Base-by-base conservation (phyloP, 2,113 vertebrate species). In the Sinocyclocheilus rhinocerous region DNA sequence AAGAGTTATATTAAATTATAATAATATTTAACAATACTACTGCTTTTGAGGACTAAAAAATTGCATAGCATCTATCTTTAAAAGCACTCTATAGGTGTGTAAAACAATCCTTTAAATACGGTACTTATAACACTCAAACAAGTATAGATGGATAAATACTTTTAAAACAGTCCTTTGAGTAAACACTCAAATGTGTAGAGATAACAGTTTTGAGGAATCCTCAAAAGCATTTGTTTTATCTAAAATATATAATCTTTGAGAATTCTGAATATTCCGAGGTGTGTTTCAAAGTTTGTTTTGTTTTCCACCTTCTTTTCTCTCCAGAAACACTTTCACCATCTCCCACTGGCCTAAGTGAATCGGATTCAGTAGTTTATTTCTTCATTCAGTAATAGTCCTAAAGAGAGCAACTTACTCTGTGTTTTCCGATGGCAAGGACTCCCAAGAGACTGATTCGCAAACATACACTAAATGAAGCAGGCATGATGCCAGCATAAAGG, bases 361-460 rank as follows among this genome's bases (percentile, higher is more conserved):
- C 4, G 3, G 45, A 48, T 48, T 48, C 45, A 48, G 45, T 48
- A 59, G 50, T 48, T 52, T 15, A 12, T 84, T 69, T 77, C 6
- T 22, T n/a, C 52, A 59, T 79, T 79, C 29, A 16, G 33, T 61
- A 42, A 61, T 13, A 61, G 6, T 20, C 3, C 50, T 16, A 39
- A 61, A 18, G 22, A 61, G 55, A 61, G 77, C 57, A 20, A 79
- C 15, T 11, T 10, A 72, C 9, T 36, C 29, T 16, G 42, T 65
- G 48, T 55, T 36, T 78, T 61, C 11, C 1, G 15, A 61, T 52
- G n/a, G 7, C 1, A 50, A 84, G 22, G 63, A n/a, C 16, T 24
- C 85, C 57, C 72, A 12, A 39, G 61, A 76, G 85, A 76, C 39
- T 3, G n/a, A 81, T 50, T 55, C 65, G 55, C 18, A 70, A 65